Percentiles rank a stretch among this genome's conserved stretches.
Conservation (phyloP, 2,797 vertebrate species). For the Sebastes nivosus region DNA sequence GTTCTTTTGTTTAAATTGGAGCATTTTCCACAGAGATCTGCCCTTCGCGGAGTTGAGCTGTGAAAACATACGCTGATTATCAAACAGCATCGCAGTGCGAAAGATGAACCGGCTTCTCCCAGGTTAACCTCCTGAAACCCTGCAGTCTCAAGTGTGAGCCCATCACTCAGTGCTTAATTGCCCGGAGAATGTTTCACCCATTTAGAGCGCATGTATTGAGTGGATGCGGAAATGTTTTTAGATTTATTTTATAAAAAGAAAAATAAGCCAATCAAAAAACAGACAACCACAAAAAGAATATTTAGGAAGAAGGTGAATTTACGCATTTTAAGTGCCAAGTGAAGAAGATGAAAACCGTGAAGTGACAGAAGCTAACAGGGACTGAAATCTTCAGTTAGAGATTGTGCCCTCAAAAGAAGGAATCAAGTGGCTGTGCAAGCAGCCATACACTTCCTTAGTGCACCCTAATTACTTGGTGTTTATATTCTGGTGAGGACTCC, state of each 20-base stretch:
- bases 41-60: constrained; percentile 44
- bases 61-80: constrained; percentile 48
- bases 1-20: constrained; percentile 37
- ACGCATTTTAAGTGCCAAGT: not conserved
- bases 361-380: not conserved
- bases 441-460: not conserved
- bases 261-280: not conserved
- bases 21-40: constrained; percentile 46
- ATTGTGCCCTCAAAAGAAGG: not conserved
- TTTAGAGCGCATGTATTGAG: not conserved
- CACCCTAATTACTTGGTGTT: not conserved
- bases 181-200: not conserved
- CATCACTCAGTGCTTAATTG: constrained; percentile 25
- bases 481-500: not conserved
- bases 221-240: not conserved
- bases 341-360: not conserved
- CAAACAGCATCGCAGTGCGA: constrained; percentile 24
- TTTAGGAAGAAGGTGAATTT: not conserved
- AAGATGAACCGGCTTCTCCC: constrained; percentile 7
- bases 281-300: not conserved
- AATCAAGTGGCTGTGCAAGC: not conserved
- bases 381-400: not conserved
- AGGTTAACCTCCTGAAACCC: constrained; percentile 23
- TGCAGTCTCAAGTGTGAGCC: constrained; percentile 6
- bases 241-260: not conserved